Evolutionary conservation across 2,888 invertebrate genomes (phyloP).

Genomic region (Drosophila lacicola): DNA sequence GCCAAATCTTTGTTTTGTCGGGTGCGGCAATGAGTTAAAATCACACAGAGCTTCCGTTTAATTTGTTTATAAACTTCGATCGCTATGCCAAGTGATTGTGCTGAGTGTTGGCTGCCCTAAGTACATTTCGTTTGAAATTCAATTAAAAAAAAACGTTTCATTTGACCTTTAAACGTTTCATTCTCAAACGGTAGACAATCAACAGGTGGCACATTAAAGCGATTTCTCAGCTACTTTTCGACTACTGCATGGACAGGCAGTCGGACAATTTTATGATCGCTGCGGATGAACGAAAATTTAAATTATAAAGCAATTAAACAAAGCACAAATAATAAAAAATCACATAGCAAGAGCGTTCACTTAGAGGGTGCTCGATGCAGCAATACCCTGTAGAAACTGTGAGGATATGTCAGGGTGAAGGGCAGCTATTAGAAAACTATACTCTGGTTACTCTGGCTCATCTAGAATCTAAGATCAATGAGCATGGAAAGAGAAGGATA

Average conservation of each 20-base stretch:
- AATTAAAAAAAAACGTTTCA: constrained; percentile 60
- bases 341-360: neutral
- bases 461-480: neutral
- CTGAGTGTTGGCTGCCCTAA: constrained; percentile 38
- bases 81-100: constrained; percentile 4
- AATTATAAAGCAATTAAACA: constrained; percentile 78
- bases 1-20: neutral
- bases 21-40: constrained; percentile 22
- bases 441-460: too few species aligned
- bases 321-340: constrained; percentile 34
- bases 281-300: constrained; percentile 68
- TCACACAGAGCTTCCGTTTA: constrained; percentile 68
- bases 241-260: constrained; percentile 60
- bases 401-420: too few species aligned
- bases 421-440: too few species aligned
- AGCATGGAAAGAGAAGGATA: neutral
- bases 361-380: too few species aligned
- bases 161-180: constrained; percentile 65
- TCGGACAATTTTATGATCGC: constrained; percentile 42
- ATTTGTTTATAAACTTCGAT: constrained; percentile 40
- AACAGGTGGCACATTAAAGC: constrained; percentile 54
- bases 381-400: constrained; percentile 5
- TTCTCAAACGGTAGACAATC: constrained; percentile 40
- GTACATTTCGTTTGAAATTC: constrained; percentile 80
- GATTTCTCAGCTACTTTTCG: constrained; percentile 40